Evolutionary conservation across 2,888 invertebrate species (phyloP), one percentile per base, ranked within the genome.

Genomic region (Pheosia tremula): DNA sequence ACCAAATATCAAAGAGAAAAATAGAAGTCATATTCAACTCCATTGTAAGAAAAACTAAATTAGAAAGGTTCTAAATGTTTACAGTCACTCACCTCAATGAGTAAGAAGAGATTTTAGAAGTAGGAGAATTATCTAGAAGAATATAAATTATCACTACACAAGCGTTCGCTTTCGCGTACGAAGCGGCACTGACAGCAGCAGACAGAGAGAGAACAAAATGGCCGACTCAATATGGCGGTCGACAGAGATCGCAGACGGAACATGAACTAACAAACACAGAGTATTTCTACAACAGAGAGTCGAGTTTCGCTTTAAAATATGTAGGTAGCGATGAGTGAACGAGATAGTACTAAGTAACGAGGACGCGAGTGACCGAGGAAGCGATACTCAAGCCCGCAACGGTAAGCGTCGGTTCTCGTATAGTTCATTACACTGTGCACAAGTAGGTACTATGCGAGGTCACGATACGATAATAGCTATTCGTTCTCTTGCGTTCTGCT

Each of bases 161-260:
- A 74, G 83, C 80, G 78, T 66, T 73, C 86, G 60, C 75, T 76
- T 69, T 68, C 88, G 80, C 88, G 87, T 80, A 77, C 80, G 71
- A 79, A 74, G 69, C 81, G 66, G 80, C 81, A 93, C 93, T 93
- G 87, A 85, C 85, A 82, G 73, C 76, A 70, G 84, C 82, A 86
- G 88, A 88, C 85, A 83, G 86, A 90, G 85, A 87, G 89, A 91
- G 93, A 93, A 93, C 91, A 92, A 93, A 91, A 93, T 92, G 91
- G 93, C 91, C 73, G 88, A 77, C 85, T 71, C 70, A 65, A 75
- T 71, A 72, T 63, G 78, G 69, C 84, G 89, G 85, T 24, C 24
- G 24, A 78, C 88, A 76, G 72, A 72, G 73, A 73, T 72, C 74
- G 83, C 76, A 78, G 75, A 80, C 77, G 73, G 73, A 78, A 81